Base-by-base conservation (phyloP, 2,888 invertebrate genomes). In the Scaptomyza reducta region DNA sequence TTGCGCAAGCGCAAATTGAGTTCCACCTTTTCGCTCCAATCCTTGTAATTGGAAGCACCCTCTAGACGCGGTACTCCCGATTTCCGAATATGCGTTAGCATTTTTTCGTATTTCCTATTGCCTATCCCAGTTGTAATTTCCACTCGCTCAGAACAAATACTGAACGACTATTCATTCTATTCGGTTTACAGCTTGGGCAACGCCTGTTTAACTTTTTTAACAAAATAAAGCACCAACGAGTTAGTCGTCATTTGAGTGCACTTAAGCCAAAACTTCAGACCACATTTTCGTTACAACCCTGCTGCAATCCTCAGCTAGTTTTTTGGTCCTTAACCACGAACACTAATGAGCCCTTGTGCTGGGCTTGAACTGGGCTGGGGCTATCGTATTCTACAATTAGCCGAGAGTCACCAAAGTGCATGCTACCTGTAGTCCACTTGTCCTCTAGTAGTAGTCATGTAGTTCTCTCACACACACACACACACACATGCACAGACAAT, bases 361-460 rank as follows among this genome's bases (percentile, higher is more conserved):
- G 64, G 18, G 18, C 2, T 38, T 38, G 14, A 38, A 9, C 14
- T 38, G 38, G 16, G 40, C 16, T 16, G 16, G 40, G 40, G 59
- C 62, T 47, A 64, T 70, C 69, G 77, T 77, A 79, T 85, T 72
- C 85, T 85, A 79, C 88, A 82, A 82, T 82, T 82, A 87, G 88
- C 82, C 81, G 69, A 57, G 67, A 87, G 75, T 77, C 85, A 70
- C 72, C 75, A 68, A 72, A 80, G 78, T 81, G 81, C 77, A 77
- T 54, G 54, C 62, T 59, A 81, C 80, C 80, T 81, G 85, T 83
- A 66, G 58, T 76, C 41, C 35, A 25, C 40, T 22, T 31, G 22
- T 60, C 25, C 64, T 55, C 16, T 40, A 40, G 33, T 56, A 9
- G 49, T 47, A 18, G 33, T 59, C 46, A 29, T 46, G 11, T 16